A percentile compares a stretch with the other conserved stretches of the same genome.
These are phyloP conservation scores for Acronicta aceris DNA, from an alignment of 2,888 invertebrate species.

Conservation along the genomic window DNA sequence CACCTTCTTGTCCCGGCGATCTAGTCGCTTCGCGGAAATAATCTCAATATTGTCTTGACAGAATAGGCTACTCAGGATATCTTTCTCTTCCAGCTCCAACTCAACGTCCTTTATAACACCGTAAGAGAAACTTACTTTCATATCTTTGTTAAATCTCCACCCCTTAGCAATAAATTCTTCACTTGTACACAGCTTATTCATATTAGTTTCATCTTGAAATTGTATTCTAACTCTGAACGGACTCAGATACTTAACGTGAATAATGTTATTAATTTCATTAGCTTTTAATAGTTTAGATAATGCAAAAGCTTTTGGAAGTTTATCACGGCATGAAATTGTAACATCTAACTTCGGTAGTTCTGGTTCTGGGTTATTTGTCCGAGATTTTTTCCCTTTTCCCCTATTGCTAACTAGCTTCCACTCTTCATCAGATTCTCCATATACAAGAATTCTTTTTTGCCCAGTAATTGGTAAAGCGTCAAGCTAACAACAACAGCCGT, in stretches of 20 bases:
- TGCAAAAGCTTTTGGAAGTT: slow-evolving; percentile 5
- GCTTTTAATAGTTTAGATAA: background rate
- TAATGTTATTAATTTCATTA: background rate
- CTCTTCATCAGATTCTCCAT: slow-evolving; percentile 2
- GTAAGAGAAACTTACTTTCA: slow-evolving; percentile 3
- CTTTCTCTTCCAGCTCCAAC: background rate
- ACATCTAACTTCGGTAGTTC: background rate
- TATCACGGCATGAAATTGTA: background rate
- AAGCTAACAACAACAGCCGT: no score
- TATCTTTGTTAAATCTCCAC: slow-evolving; percentile 3
- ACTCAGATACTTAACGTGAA: background rate
- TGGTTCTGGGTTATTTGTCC: background rate
- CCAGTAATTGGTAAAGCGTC: no score
- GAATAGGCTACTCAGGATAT: background rate
- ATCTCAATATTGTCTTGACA: background rate
- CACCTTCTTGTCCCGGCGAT: background rate
- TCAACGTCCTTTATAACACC: background rate
- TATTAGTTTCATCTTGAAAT: slow-evolving; percentile 4
- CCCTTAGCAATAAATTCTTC: background rate
- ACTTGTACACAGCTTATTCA: background rate
- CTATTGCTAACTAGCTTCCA: background rate
- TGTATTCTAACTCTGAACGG: slow-evolving; percentile 1
- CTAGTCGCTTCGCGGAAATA: background rate
- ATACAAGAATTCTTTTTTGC: background rate
- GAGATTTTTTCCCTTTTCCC: background rate